A percentile compares a stretch with the other conserved stretches of the same genome.
phyloP scores from a whole-genome alignment of 2,888 invertebrate species.

The Colostygia pectinataria region DNA sequence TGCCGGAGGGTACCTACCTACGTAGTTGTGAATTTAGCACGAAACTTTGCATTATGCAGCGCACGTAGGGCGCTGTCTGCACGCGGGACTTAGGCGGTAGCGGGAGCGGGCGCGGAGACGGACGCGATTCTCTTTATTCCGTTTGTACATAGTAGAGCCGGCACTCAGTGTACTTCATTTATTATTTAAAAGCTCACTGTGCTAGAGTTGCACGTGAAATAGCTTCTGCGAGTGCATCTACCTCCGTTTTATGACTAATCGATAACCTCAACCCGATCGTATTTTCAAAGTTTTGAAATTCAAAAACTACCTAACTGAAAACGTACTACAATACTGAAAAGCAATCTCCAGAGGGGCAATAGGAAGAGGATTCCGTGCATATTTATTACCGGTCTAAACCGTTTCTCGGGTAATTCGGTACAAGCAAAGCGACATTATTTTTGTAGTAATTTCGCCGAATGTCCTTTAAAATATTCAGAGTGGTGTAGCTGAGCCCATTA shows the following conservation, averaged over 20 bases:
- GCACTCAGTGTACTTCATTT: conserved; percentile 66
- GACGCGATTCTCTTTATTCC: conserved; percentile 42
- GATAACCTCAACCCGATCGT: conserved; percentile 33
- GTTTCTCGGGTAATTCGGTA: conserved; percentile 80
- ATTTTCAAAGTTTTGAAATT: conserved; percentile 19
- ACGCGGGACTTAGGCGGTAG: conserved; percentile 51
- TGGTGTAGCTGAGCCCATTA: conserved; percentile 78
- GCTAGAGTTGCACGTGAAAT: conserved; percentile 61
- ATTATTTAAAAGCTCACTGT: conserved; percentile 69
- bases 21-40: conserved; percentile 79
- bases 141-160: conserved; percentile 35
- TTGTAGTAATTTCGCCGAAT: conserved; percentile 82
- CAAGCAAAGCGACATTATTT: conserved; percentile 81
- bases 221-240: conserved; percentile 50
- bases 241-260: conserved; percentile 51
- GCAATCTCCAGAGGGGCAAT: conserved; percentile 74
- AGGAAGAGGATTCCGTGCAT: conserved; percentile 75
- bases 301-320: conserved; percentile 47
- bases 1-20: conserved; percentile 66
- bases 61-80: conserved; percentile 78
- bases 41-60: conserved; percentile 75
- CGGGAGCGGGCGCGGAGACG: conserved; percentile 44
- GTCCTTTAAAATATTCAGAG: conserved; percentile 83
- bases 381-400: conserved; percentile 78
- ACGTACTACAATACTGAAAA: conserved; percentile 61